Evolutionary conservation across 2,113 vertebrate genomes (phyloP).

Genomic region (Saguinus imperator): DNA sequence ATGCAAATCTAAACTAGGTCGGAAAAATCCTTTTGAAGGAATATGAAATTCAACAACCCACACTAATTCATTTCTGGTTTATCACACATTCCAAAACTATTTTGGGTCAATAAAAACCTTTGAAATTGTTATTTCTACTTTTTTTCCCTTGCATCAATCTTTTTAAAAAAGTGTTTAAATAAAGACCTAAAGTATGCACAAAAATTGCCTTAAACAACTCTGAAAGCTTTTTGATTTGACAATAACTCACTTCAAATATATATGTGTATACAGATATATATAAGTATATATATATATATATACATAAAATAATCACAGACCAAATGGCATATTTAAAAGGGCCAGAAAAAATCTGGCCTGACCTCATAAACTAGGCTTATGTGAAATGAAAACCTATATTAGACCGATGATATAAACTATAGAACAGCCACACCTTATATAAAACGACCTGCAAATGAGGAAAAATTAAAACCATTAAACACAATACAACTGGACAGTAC

Average conservation of each 20-base stretch:
- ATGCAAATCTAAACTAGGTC: constrained; percentile 53
- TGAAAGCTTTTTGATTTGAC: constrained; percentile 19
- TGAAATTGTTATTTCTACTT: constrained; percentile 13
- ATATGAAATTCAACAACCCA: constrained; percentile 43
- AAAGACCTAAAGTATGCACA: constrained; percentile 21
- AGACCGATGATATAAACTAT: neutral
- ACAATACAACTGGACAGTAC: constrained; percentile 28
- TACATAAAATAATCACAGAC: neutral
- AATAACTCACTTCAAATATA: constrained; percentile 23
- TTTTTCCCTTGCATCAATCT: constrained; percentile 19
- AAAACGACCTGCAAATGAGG: neutral
- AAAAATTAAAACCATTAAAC: constrained; percentile 36
- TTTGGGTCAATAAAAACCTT: constrained; percentile 5
- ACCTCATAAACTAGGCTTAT: neutral
- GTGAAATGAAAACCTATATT: neutral
- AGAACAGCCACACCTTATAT: neutral
- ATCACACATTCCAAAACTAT: constrained; percentile 36
- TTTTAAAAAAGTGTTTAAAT: constrained; percentile 20
- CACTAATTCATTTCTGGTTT: constrained; percentile 48
- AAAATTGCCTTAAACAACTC: constrained; percentile 13
- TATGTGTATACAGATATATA: no score
- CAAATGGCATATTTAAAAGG: constrained; percentile 21
- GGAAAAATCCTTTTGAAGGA: constrained; percentile 33
- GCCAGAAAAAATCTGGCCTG: neutral
- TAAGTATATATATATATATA: neutral